A percentile compares a stretch with the other conserved stretches of the same genome.
Conservation (phyloP, 2,888 invertebrate genomes). For the Ectemnius cavifrons region DNA sequence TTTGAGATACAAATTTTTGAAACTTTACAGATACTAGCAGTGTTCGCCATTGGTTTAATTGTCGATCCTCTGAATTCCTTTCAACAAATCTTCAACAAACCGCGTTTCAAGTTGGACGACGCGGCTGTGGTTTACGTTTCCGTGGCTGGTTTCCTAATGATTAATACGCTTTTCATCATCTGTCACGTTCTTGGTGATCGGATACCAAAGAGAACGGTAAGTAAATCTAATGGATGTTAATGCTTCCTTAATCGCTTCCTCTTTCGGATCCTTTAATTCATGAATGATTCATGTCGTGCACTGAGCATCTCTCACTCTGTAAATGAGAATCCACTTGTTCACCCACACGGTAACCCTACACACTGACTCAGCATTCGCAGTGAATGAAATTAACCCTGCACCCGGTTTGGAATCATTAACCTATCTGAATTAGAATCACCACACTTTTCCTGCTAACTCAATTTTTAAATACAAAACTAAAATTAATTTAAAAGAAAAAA, state of each 20-base stretch:
- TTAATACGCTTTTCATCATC: slow-evolving; percentile 82
- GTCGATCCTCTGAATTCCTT: slow-evolving; percentile 82
- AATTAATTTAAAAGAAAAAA: too few relatives aligned
- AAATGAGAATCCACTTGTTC: too few relatives aligned
- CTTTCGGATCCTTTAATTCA: too few relatives aligned
- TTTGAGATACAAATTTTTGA: background rate
- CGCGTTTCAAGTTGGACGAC: slow-evolving; percentile 80
- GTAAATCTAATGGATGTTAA: background rate
- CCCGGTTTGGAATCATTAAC: too few relatives aligned
- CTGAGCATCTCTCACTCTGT: too few relatives aligned
- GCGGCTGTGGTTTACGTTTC: slow-evolving; percentile 85
- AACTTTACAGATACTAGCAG: slow-evolving; percentile 80
- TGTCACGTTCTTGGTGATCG: slow-evolving; percentile 82
- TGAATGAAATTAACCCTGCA: too few relatives aligned
- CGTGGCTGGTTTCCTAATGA: slow-evolving; percentile 83
- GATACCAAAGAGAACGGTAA: slow-evolving; percentile 82
- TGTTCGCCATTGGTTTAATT: slow-evolving; percentile 83
- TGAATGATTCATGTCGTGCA: too few relatives aligned
- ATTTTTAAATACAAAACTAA: too few relatives aligned
- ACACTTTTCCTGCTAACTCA: too few relatives aligned
- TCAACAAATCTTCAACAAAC: slow-evolving; percentile 70
- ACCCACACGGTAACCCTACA: too few relatives aligned
- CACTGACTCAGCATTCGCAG: too few relatives aligned
- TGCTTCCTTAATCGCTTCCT: background rate
- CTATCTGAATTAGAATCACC: too few relatives aligned